Evolutionary conservation across 2,888 invertebrate species (phyloP).

Genomic region (Campaea margaritaria): DNA sequence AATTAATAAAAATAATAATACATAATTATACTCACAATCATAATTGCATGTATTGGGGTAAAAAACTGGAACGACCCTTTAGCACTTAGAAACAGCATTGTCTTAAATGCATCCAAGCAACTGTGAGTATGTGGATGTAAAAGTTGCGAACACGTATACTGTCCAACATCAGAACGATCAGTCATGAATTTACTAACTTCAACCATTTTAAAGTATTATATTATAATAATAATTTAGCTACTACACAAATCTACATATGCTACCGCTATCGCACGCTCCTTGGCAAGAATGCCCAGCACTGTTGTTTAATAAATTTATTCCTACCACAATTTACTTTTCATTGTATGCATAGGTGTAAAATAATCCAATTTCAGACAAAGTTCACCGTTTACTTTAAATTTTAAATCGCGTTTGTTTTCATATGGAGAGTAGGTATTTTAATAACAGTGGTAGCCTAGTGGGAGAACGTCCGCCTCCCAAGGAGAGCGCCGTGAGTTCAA

Average conservation of each 20-base stretch:
- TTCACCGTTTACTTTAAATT: background rate
- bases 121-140: constrained; percentile 71
- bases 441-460: too few relatives aligned
- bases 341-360: constrained; percentile 3
- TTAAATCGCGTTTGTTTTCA: too few relatives aligned
- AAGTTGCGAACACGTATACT: constrained; percentile 55
- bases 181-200: constrained; percentile 72
- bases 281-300: too few relatives aligned
- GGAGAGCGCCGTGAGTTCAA: too few relatives aligned
- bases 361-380: constrained; percentile 26
- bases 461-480: too few relatives aligned
- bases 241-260: too few relatives aligned
- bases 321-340: too few relatives aligned
- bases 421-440: too few relatives aligned
- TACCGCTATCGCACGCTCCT: too few relatives aligned
- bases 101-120: constrained; percentile 58
- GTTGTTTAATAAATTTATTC: too few relatives aligned
- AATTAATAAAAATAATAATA: too few relatives aligned
- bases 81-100: constrained; percentile 55
- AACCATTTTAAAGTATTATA: constrained; percentile 61
- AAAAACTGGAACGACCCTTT: constrained; percentile 63
- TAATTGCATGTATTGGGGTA: constrained; percentile 52
- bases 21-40: constrained; percentile 68
- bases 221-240: too few relatives aligned
- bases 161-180: constrained; percentile 46